Percentiles rank a stretch among this genome's conserved stretches.
These are phyloP conservation scores for Conistra vaccinii DNA, from an alignment of 2,888 invertebrate genomes.

Conservation along the genomic window DNA sequence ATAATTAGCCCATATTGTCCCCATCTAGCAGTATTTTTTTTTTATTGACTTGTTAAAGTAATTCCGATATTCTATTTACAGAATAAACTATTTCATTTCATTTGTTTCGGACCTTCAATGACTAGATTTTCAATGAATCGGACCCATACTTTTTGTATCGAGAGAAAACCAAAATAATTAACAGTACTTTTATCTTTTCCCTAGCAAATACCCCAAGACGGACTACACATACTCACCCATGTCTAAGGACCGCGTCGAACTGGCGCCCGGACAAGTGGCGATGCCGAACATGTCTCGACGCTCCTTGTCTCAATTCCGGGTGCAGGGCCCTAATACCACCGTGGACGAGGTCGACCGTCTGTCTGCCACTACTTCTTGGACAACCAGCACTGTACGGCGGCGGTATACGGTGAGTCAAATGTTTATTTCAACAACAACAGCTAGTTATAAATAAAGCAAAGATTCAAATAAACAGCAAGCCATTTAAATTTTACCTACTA, in stretches of 20 bases:
- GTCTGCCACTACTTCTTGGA: slow-evolving; percentile 73
- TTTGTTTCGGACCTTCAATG: no score
- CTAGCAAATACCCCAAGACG: slow-evolving; percentile 96
- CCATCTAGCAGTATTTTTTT: no score
- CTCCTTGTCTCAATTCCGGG: slow-evolving; percentile 91
- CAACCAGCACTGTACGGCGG: slow-evolving; percentile 74
- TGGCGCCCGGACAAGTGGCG: slow-evolving; percentile 94
- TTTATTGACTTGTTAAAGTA: no score
- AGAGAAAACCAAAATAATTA: no score
- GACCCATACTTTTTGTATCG: no score
- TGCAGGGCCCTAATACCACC: slow-evolving; percentile 85
- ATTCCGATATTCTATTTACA: no score
- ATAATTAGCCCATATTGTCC: no score
- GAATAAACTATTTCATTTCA: no score
- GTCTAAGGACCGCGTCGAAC: slow-evolving; percentile 95
- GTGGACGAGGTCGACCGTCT: slow-evolving; percentile 81
- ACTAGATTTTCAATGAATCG: no score
- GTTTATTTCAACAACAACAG: neutral
- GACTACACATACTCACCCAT: slow-evolving; percentile 97
- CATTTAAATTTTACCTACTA: neutral
- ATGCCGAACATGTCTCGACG: slow-evolving; percentile 97
- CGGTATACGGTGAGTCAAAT: slow-evolving; percentile 76
- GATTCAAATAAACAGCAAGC: no score
- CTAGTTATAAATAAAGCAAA: no score
- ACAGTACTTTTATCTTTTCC: neutral